A percentile compares a stretch with the other conserved stretches of the same genome.
Evolutionary conservation across 2,888 invertebrate genomes (phyloP).

Genomic region (Parnassius apollo): DNA sequence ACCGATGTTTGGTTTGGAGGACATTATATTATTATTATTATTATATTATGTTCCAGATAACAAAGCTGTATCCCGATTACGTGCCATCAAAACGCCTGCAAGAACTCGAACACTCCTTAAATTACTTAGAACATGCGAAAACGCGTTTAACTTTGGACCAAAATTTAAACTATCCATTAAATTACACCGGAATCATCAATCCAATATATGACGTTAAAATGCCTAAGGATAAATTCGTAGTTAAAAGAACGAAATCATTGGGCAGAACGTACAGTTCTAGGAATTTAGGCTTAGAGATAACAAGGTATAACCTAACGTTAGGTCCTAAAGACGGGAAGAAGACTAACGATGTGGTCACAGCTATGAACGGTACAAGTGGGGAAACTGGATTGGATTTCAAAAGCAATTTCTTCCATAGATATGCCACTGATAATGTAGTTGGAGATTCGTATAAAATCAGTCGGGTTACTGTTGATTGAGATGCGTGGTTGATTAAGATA

Average conservation of each 20-base stretch:
- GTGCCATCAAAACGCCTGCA: slow-evolving; percentile 50
- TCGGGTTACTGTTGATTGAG: slow-evolving; percentile 62
- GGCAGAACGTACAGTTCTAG: slow-evolving; percentile 61
- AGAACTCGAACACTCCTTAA: slow-evolving; percentile 40
- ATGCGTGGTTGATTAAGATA: no score
- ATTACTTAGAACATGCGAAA: slow-evolving; percentile 38
- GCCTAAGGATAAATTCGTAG: slow-evolving; percentile 61
- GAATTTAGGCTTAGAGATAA: slow-evolving; percentile 52
- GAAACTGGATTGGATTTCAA: slow-evolving; percentile 63
- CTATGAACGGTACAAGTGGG: slow-evolving; percentile 57
- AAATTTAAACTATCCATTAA: slow-evolving; percentile 29
- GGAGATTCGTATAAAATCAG: slow-evolving; percentile 68
- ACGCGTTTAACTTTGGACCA: slow-evolving; percentile 28
- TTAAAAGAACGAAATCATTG: slow-evolving; percentile 67
- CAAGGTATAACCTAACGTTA: slow-evolving; percentile 64
- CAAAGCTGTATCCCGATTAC: slow-evolving; percentile 52
- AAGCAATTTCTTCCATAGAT: slow-evolving; percentile 59
- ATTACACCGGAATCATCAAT: slow-evolving; percentile 67
- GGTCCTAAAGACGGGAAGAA: slow-evolving; percentile 54
- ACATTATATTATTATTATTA: neutral
- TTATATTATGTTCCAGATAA: slow-evolving; percentile 39
- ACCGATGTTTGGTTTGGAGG: no score
- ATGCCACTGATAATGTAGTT: slow-evolving; percentile 55
- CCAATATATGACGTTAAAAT: slow-evolving; percentile 69
- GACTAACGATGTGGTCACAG: slow-evolving; percentile 70